These are phyloP conservation scores for Cirrhinus molitorella DNA, from an alignment of 2,797 vertebrate genomes.

Conservation along the genomic window DNA sequence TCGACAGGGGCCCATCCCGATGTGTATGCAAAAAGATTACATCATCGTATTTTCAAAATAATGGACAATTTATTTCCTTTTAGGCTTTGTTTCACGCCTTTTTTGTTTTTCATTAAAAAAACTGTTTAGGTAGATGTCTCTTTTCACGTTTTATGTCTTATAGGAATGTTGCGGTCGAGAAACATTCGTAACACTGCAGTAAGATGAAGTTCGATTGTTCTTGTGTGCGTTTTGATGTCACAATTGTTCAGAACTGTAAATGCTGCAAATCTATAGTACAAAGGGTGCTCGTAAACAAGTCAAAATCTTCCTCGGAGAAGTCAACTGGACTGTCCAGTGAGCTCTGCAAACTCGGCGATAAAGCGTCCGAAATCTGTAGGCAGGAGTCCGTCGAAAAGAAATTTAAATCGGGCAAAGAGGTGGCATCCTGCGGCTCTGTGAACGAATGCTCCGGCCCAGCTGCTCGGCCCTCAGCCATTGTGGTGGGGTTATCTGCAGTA, in stretches of 20 bases:
- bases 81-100: conserved; percentile 51
- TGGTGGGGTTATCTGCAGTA: conserved; percentile 67
- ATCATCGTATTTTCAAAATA: conserved; percentile 60
- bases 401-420: conserved; percentile 83
- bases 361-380: conserved; percentile 77
- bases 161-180: conserved; percentile 74
- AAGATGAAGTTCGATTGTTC: conserved; percentile 58
- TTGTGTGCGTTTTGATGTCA: conserved; percentile 23
- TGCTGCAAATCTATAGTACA: conserved; percentile 91
- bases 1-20: conserved; percentile 70
- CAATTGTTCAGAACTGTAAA: conserved; percentile 78
- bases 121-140: conserved; percentile 55
- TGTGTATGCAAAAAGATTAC: conserved; percentile 61
- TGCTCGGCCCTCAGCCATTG: conserved; percentile 62
- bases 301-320: conserved; percentile 94
- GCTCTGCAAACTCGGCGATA: conserved; percentile 83
- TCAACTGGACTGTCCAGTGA: conserved; percentile 87
- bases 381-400: conserved; percentile 86
- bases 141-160: conserved; percentile 62
- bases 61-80: conserved; percentile 48
- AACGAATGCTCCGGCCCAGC: conserved; percentile 72
- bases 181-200: conserved; percentile 57
- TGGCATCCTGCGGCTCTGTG: conserved; percentile 76
- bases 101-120: conserved; percentile 50
- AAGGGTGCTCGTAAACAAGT: conserved; percentile 92